Evolutionary conservation across 1,140 invertebrate species (phyloP).

Genomic region (Drosophila azteca): DNA sequence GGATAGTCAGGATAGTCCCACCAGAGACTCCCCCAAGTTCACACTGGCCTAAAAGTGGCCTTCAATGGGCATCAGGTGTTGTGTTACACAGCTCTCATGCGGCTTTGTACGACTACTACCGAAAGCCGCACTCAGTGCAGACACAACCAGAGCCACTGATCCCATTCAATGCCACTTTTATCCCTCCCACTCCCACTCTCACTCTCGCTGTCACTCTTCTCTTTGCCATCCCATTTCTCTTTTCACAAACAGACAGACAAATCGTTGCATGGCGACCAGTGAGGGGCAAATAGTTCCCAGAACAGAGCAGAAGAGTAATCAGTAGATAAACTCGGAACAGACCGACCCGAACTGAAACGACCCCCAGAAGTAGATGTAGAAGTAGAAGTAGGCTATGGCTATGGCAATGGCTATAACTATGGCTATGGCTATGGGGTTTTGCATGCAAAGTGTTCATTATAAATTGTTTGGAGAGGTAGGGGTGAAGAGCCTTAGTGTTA

Average conservation of each 20-base stretch:
- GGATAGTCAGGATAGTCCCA: constrained; percentile 12
- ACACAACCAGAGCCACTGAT: constrained; percentile 80
- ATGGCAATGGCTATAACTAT: constrained; percentile 4
- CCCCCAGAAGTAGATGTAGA: no score
- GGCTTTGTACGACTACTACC: constrained; percentile 53
- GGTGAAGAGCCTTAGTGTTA: background rate
- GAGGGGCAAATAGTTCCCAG: constrained; percentile 12
- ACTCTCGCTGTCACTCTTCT: background rate
- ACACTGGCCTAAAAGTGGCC: constrained; percentile 56
- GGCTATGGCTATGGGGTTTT: constrained; percentile 42
- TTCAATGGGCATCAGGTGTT: constrained; percentile 76
- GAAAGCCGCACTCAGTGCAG: constrained; percentile 69
- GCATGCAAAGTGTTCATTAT: constrained; percentile 68
- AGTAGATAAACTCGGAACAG: constrained; percentile 2
- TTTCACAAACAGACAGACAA: constrained; percentile 6
- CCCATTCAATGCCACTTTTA: constrained; percentile 79
- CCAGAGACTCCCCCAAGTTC: constrained; percentile 17
- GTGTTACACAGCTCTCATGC: constrained; percentile 65
- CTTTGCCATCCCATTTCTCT: no score
- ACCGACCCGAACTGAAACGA: background rate
- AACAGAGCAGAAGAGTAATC: background rate
- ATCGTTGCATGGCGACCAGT: constrained; percentile 25
- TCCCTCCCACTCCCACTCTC: constrained; percentile 14
- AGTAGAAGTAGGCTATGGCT: background rate
- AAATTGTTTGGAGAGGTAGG: constrained; percentile 42